Evolutionary conservation across 1,140 invertebrate species (phyloP).

Genomic region (Colletes gigas): DNA sequence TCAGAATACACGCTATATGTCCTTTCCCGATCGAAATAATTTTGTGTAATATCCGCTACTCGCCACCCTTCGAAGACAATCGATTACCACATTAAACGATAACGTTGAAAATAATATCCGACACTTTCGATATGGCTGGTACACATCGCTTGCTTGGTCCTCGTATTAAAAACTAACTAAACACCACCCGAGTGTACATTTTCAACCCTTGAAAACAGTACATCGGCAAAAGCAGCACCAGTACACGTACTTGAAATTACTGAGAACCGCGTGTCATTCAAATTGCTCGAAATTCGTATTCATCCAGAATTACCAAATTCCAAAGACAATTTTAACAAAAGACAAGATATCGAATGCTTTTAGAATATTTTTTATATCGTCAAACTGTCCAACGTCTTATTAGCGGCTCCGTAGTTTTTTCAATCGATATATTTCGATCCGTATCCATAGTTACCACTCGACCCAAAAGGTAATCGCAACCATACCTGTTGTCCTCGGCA

Average conservation of each 20-base stretch:
- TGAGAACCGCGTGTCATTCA: slow-evolving; percentile 6
- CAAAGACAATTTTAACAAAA: not conserved
- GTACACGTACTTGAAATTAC: not conserved
- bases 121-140: too few species aligned
- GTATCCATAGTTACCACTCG: slow-evolving; percentile 48
- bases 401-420: slow-evolving; percentile 2
- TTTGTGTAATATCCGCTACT: not conserved
- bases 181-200: not conserved
- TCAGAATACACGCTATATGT: not conserved
- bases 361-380: not conserved
- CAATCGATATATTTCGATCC: not conserved
- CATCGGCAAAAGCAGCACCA: not conserved
- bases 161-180: not conserved
- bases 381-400: not conserved
- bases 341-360: not conserved
- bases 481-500: slow-evolving; percentile 7
- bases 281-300: not conserved
- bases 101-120: not conserved
- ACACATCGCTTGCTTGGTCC: slow-evolving; percentile 7
- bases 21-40: not conserved
- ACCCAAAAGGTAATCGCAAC: not conserved
- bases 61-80: not conserved
- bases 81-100: not conserved
- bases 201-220: not conserved
- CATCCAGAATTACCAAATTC: not conserved